phyloP scores from a whole-genome alignment of 1,140 invertebrate species.

The Medauroidea extradentata region DNA sequence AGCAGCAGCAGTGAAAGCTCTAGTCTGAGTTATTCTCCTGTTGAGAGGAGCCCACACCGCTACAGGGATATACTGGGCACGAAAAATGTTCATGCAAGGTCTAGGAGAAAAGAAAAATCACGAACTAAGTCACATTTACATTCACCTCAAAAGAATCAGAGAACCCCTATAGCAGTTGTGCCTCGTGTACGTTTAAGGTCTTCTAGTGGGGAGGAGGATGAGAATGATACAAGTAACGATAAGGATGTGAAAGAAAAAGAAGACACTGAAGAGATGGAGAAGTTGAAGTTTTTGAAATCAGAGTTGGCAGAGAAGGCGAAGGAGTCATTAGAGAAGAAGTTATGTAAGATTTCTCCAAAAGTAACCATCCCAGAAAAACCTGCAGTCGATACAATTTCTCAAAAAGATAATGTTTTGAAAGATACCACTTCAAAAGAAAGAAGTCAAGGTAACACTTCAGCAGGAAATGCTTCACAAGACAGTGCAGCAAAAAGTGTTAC shows the following conservation, averaged over 20 bases:
- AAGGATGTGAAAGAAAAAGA: constrained; percentile 17
- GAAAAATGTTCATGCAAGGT: not conserved
- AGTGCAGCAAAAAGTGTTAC: too few relatives aligned
- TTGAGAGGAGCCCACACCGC: constrained; percentile 11
- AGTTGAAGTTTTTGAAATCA: constrained; percentile 25
- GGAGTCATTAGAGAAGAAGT: constrained; percentile 18
- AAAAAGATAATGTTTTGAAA: too few relatives aligned
- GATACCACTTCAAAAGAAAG: not conserved
- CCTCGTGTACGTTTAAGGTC: constrained; percentile 13
- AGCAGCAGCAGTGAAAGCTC: constrained; percentile 14
- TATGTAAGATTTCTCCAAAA: constrained; percentile 11
- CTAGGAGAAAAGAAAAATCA: not conserved
- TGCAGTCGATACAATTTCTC: too few relatives aligned
- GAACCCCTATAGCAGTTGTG: constrained; percentile 7
- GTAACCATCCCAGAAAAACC: not conserved
- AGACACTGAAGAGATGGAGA: constrained; percentile 25
- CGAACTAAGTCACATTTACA: constrained; percentile 8
- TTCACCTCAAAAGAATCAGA: constrained; percentile 4
- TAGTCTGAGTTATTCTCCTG: constrained; percentile 14
- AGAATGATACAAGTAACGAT: constrained; percentile 9
- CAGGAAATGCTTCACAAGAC: too few relatives aligned
- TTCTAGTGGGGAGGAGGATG: constrained; percentile 14
- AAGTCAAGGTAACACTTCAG: not conserved
- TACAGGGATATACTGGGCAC: constrained; percentile 9
- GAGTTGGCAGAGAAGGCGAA: constrained; percentile 32